Evolutionary conservation across 2,797 vertebrate genomes (phyloP), one percentile per base, ranked within the genome.

Genomic region (Oreochromis grahami): DNA sequence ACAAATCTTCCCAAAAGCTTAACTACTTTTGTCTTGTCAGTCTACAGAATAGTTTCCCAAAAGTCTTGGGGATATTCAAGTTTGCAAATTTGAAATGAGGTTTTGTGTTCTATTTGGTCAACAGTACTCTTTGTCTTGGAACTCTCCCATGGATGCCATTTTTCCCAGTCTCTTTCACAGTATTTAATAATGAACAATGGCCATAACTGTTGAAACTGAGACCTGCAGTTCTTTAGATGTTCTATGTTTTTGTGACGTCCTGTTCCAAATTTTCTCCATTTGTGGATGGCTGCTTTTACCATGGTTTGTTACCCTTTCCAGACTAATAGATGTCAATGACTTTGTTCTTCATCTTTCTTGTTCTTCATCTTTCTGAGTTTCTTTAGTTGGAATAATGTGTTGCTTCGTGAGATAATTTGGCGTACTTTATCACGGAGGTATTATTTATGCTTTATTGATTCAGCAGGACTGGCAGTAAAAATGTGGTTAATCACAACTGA

Each of bases 231-330:
- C 29, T 58, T 58, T 58, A 58, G 55, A 58, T 32, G 26, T 5
- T 58, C 15, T 58, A 29, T 17, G 15, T 34, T 58, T 58, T 17
- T 58, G 29, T 58, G 29, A 58, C 56, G 5, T 58, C 15, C 15
- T 58, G 29, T 34, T 32, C 29, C 15, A 11, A 32, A 32, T 32
- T 0, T 58, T 58, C 8, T 15, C 26, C 26, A 58, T 56, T 32
- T 56, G 55, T 32, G 1, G 24, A 1, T 55, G 24, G 26, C 7
- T 0, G 13, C 53, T 58, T 15, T 32, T 4, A 58, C 26, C 8
- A 3, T 32, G 55, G 53, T 55, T 55, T 34, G 1, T 58, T 3
- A 32, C 0, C 14, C 26, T 17, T 19, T 19, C 15, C 5, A 1
- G 10, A 58, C 55, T 58, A 14, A 56, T 56, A 56, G 55, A 32